Evolutionary conservation across 2,113 vertebrate species (phyloP).

Genomic region (Phrynocephalus versicolor): DNA sequence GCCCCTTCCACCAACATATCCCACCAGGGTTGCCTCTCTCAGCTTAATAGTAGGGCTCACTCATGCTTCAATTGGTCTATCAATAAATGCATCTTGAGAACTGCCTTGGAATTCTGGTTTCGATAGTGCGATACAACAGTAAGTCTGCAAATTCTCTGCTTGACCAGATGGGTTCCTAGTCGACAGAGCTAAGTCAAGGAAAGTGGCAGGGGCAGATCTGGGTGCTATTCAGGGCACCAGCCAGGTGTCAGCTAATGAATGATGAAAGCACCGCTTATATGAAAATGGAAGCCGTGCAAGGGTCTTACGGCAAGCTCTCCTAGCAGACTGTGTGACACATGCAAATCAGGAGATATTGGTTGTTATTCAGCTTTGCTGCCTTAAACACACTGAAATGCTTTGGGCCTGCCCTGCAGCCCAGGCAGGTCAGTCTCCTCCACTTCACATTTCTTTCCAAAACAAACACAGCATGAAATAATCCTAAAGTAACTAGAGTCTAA

Average conservation of each 20-base stretch:
- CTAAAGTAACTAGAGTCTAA: neutral
- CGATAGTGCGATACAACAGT: neutral
- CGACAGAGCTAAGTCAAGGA: neutral
- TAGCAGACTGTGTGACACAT: no score
- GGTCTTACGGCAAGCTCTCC: no score
- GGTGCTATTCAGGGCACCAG: neutral
- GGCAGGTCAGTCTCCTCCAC: neutral
- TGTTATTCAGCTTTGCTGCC: neutral
- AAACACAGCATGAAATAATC: neutral
- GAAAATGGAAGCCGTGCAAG: neutral
- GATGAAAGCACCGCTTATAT: neutral
- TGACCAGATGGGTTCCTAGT: neutral
- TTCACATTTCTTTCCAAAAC: conserved; percentile 1
- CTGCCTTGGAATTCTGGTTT: neutral
- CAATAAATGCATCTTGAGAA: neutral
- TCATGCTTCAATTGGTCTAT: no score
- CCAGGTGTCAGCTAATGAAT: neutral
- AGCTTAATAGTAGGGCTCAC: no score
- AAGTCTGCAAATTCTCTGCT: neutral
- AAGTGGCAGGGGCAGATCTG: neutral
- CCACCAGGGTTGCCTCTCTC: no score
- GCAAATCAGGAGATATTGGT: neutral
- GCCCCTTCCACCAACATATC: no score
- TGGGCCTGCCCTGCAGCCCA: neutral
- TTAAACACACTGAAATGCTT: neutral